phyloP scores from a whole-genome alignment of 2,888 invertebrate genomes.

The Hydraecia micacea region DNA sequence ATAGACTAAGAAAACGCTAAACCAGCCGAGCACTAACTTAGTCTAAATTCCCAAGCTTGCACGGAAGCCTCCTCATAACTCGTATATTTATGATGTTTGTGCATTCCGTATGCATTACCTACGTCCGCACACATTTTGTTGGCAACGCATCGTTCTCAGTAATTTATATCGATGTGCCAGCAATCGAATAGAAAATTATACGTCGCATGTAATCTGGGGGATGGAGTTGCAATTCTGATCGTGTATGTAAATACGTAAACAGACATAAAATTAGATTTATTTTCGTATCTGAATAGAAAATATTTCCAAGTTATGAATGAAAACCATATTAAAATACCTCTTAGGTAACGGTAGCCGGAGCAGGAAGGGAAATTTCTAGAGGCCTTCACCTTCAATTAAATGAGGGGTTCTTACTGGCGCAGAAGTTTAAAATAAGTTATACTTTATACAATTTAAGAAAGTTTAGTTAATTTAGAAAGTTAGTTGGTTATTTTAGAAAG shows the following conservation, averaged over 20 bases:
- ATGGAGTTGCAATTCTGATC: slow-evolving; percentile 20
- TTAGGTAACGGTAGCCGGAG: too few species aligned
- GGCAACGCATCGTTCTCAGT: slow-evolving; percentile 57
- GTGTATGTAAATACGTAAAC: slow-evolving; percentile 18
- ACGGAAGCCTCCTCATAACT: slow-evolving; percentile 54
- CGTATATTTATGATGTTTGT: slow-evolving; percentile 65
- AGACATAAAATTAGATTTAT: slow-evolving; percentile 8
- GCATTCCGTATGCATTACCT: slow-evolving; percentile 72
- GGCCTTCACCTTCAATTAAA: too few species aligned
- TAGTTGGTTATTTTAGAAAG: too few species aligned
- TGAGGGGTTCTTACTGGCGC: too few species aligned
- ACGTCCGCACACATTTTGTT: slow-evolving; percentile 66
- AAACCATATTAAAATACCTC: background rate
- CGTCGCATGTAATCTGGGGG: slow-evolving; percentile 38
- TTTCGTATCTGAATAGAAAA: background rate
- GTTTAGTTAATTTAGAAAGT: too few species aligned
- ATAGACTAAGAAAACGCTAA: slow-evolving; percentile 32
- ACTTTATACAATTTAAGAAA: too few species aligned
- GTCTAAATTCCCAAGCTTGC: slow-evolving; percentile 49
- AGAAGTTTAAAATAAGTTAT: too few species aligned
- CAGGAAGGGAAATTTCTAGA: too few species aligned
- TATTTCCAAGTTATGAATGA: background rate
- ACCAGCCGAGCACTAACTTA: slow-evolving; percentile 34
- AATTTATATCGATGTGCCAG: slow-evolving; percentile 63
- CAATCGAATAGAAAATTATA: slow-evolving; percentile 64